These are phyloP conservation scores for Spermophilus dauricus DNA, from an alignment of 2,113 vertebrate species.

Conservation along the genomic window DNA sequence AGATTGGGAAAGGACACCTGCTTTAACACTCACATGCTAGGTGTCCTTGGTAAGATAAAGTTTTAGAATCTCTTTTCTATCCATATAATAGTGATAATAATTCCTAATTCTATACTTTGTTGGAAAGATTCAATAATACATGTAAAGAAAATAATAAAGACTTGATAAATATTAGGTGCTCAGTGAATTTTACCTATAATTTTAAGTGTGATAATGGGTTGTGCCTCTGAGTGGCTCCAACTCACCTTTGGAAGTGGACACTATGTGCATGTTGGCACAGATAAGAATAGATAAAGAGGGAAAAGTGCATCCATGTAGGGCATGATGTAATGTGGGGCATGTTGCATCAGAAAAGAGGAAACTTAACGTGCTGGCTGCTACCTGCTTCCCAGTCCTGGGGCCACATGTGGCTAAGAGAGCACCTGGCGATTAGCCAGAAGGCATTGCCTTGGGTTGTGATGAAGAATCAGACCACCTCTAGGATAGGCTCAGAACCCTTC, in stretches of 20 bases:
- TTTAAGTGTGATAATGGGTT: conserved; percentile 8
- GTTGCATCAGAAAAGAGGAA: too few relatives aligned
- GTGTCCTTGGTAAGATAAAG: conserved; percentile 17
- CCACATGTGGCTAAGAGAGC: too few relatives aligned
- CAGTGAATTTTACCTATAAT: conserved; percentile 29
- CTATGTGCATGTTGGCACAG: background rate
- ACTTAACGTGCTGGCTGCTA: too few relatives aligned
- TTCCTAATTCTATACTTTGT: background rate
- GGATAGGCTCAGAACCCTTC: too few relatives aligned
- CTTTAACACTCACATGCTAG: background rate
- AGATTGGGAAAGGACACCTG: background rate
- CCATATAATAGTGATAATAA: background rate
- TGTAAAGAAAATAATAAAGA: background rate
- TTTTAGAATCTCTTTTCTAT: background rate
- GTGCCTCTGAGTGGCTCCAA: background rate
- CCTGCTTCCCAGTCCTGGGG: too few relatives aligned
- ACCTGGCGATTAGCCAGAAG: too few relatives aligned
- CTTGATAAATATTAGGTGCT: background rate
- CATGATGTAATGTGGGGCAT: too few relatives aligned
- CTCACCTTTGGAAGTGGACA: background rate
- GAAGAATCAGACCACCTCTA: too few relatives aligned
- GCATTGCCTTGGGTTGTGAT: too few relatives aligned
- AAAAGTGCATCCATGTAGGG: background rate
- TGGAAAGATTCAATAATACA: background rate
- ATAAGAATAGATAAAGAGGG: background rate